A percentile compares a stretch with the other conserved stretches of the same genome.
Evolutionary conservation across 1,140 invertebrate genomes (phyloP).

Genomic region (Drosophila parabipectinata): DNA sequence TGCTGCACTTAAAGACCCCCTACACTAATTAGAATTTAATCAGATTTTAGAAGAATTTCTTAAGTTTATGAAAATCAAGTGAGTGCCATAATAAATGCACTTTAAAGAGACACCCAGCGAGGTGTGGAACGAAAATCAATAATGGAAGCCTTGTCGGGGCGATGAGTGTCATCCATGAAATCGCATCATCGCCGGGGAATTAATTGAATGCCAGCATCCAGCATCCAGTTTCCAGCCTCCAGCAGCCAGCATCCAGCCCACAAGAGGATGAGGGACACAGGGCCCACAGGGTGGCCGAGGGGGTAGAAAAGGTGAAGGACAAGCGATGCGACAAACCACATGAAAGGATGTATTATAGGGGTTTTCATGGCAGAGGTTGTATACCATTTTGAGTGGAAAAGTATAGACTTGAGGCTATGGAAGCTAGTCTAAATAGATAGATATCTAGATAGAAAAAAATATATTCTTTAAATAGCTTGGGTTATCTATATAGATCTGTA

Average conservation of each 20-base stretch:
- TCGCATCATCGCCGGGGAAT: conserved; percentile 57
- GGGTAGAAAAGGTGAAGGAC: conserved; percentile 33
- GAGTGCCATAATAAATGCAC: conserved; percentile 61
- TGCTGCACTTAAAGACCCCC: conserved; percentile 13
- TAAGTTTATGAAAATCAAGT: conserved; percentile 68
- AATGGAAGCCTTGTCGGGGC: conserved; percentile 47
- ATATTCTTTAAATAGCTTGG: too few species aligned
- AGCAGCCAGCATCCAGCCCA: not conserved
- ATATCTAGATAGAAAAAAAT: too few species aligned
- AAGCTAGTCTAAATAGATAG: too few species aligned
- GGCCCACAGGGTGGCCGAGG: not conserved
- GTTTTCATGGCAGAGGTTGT: not conserved
- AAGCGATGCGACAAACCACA: conserved; percentile 36
- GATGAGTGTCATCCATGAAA: conserved; percentile 57
- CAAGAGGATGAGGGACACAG: conserved; percentile 13
- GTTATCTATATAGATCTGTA: too few species aligned
- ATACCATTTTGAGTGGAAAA: not conserved
- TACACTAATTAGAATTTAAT: not conserved
- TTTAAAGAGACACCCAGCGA: conserved; percentile 37
- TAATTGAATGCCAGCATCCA: conserved; percentile 68
- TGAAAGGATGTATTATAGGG: conserved; percentile 5
- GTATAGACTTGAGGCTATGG: too few species aligned
- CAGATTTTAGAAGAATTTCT: not conserved
- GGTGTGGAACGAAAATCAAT: conserved; percentile 60
- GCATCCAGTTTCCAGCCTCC: conserved; percentile 12